Conservation (phyloP, 2,113 vertebrate species). For the Petromus typicus region DNA sequence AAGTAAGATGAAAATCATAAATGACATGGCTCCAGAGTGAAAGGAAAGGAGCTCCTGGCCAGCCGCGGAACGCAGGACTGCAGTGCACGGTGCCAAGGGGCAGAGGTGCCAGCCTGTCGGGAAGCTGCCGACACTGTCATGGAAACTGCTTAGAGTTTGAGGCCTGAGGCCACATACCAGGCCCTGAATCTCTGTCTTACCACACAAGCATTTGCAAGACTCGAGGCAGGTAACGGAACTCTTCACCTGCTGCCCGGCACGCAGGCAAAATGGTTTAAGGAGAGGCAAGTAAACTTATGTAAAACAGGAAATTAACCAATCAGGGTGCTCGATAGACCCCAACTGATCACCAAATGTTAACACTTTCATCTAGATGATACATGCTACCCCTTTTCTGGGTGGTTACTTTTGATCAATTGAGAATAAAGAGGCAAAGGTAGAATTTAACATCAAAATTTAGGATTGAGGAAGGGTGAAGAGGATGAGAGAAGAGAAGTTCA, state of each 20-base stretch:
- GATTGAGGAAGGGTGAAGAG: background rate
- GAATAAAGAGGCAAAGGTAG: background rate
- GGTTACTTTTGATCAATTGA: background rate
- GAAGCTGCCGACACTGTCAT: background rate
- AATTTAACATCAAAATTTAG: background rate
- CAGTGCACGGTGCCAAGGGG: background rate
- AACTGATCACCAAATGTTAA: background rate
- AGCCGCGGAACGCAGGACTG: background rate
- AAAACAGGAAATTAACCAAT: background rate
- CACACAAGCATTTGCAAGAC: background rate
- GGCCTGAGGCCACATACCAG: background rate
- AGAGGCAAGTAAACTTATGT: background rate
- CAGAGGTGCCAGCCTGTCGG: background rate
- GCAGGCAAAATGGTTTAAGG: background rate
- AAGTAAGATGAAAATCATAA: background rate
- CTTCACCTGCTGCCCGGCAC: background rate
- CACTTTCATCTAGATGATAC: background rate
- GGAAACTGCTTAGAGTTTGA: background rate
- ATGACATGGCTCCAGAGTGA: background rate
- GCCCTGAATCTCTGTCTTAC: background rate
- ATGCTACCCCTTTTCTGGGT: background rate
- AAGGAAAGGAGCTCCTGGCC: background rate
- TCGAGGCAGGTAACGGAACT: background rate
- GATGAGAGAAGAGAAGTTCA: background rate
- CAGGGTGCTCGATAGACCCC: background rate